Base-by-base conservation (phyloP, 2,888 invertebrate species). In the Strigamia transsilvanica region DNA sequence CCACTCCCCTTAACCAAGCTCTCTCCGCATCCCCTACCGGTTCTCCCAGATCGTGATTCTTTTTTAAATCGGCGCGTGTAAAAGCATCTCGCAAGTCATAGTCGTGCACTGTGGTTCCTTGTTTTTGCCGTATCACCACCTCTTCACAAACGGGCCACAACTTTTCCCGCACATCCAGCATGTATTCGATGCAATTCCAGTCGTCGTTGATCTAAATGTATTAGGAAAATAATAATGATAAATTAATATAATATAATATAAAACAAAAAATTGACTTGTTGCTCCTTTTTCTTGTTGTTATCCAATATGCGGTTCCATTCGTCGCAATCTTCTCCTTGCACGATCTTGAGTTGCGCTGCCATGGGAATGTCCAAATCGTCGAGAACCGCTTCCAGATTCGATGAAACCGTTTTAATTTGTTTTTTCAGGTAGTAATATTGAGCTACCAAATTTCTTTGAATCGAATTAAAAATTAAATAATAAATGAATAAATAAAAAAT, bases 251-350 rank as follows among this genome's bases (percentile, higher is more conserved):
- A 27, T 27, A 27, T 27, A 27, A 27, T 27, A 27, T 2, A 27
- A 27, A 27, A 27, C 2, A 27, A 27, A 27, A 27, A 3, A 27
- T 27, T 27, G 1, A 61, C 61, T 61, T 61, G 61, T 61, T 61
- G 61, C 18, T 61, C 61, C 12, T 21, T 61, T 61, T 61, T 18
- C 18, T 61, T 61, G 18, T 15, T 23, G 18, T 61, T 61, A 2
- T 21, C 61, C 21, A 61, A 21, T 21, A 61, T 61, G 12, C 21
- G 3, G 18, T 61, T 61, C 61, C 61, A 61, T 18, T 61, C 61
- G 61, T 61, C 61, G 12, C 61, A 61, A 21, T 61, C 61, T 21
- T 61, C 61, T 9, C 61, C 61, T 61, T 61, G 61, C 61, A 61
- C 61, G 23, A 61, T 61, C 7, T 61, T 61, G 6, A 61, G 21